Conservation (phyloP, 2,888 invertebrate genomes). For the Drosophila anceps region DNA sequence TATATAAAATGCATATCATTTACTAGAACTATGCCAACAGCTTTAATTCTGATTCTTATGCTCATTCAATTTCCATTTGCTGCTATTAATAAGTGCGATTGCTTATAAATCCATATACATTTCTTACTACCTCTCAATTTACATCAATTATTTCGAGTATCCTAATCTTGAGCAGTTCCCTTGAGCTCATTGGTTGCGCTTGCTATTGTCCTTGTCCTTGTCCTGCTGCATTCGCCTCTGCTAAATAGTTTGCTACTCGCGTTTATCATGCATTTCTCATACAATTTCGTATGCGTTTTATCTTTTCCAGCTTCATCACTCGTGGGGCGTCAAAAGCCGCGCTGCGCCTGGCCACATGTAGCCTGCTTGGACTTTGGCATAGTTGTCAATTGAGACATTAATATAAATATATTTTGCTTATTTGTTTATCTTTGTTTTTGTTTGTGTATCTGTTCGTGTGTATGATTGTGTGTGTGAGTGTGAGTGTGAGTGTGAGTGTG, state of each 20-base stretch:
- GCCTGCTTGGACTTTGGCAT: constrained; percentile 56
- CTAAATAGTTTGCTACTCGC: neutral
- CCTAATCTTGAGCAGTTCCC: constrained; percentile 37
- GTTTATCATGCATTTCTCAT: neutral
- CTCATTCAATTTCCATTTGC: constrained; percentile 34
- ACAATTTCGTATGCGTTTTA: constrained; percentile 8
- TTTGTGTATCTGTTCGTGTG: neutral
- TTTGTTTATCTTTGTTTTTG: constrained; percentile 8
- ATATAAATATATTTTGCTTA: constrained; percentile 51
- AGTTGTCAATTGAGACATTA: constrained; percentile 43
- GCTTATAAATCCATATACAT: constrained; percentile 31
- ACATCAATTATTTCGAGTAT: neutral
- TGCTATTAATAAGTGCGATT: constrained; percentile 72
- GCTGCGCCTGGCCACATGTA: constrained; percentile 31
- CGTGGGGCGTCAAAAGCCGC: constrained; percentile 8
- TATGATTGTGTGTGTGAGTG: neutral
- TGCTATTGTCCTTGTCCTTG: constrained; percentile 43
- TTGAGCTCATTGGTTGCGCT: constrained; percentile 44
- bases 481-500: constrained; percentile 11
- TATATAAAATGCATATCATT: constrained; percentile 78
- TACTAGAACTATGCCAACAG: constrained; percentile 47
- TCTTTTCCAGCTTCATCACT: constrained; percentile 3
- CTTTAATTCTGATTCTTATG: constrained; percentile 7
- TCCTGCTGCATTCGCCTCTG: neutral
- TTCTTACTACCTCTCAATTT: constrained; percentile 18